phyloP scores from a whole-genome alignment of 2,797 vertebrate species.

The Gephyroberyx darwinii region DNA sequence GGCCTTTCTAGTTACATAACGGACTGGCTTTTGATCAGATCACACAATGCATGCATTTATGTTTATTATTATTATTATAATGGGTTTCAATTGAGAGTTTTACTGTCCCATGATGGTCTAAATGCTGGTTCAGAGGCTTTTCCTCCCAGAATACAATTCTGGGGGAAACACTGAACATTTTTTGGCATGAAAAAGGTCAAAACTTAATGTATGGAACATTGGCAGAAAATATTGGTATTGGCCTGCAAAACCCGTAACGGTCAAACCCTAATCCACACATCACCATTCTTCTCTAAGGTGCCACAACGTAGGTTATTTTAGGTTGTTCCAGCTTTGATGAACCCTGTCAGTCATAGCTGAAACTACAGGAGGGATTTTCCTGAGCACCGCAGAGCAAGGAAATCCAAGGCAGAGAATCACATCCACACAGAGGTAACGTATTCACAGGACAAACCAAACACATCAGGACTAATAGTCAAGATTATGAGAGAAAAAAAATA shows the following conservation, averaged over 20 bases:
- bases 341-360: neutral
- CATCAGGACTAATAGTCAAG: neutral
- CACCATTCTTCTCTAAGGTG: neutral
- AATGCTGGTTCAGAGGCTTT: too few species aligned
- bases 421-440: conserved; percentile 27
- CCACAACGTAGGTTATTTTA: neutral
- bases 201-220: neutral
- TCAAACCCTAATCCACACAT: neutral
- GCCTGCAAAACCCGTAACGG: too few species aligned
- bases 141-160: neutral
- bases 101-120: too few species aligned
- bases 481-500: neutral
- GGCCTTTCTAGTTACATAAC: too few species aligned
- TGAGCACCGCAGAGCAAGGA: conserved; percentile 7
- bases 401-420: neutral
- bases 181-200: neutral
- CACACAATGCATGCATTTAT: neutral
- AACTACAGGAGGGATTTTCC: conserved; percentile 10
- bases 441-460: neutral
- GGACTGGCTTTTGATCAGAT: too few species aligned
- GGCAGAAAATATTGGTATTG: too few species aligned
- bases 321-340: too few species aligned
- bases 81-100: too few species aligned
- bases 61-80: neutral
- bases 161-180: neutral